phyloP scores from a whole-genome alignment of 1,140 invertebrate species.

The Diorhabda carinulata region DNA sequence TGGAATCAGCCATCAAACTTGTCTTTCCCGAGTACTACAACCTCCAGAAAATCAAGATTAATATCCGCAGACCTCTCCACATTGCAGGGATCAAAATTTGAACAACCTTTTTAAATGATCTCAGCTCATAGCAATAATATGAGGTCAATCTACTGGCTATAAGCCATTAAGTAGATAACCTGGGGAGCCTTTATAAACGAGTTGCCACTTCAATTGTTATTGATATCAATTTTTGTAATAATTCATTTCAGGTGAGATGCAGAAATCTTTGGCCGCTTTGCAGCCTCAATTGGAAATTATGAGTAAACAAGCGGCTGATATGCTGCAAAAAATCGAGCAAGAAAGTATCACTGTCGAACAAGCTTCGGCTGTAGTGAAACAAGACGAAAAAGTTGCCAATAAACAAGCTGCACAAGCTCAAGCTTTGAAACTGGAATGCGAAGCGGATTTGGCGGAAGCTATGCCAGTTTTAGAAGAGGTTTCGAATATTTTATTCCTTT shows the following conservation, averaged over 20 bases:
- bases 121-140: no score
- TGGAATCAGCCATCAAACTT: no score
- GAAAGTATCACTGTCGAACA: conserved; percentile 84
- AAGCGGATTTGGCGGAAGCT: conserved; percentile 84
- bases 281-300: conserved; percentile 76
- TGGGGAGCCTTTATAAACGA: not conserved
- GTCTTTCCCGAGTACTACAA: no score
- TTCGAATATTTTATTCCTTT: not conserved
- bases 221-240: not conserved
- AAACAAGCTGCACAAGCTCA: conserved; percentile 81
- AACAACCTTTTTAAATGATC: no score
- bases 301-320: conserved; percentile 75
- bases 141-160: no score
- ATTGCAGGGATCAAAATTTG: no score
- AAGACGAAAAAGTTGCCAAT: conserved; percentile 88
- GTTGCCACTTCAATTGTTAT: not conserved
- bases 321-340: conserved; percentile 81
- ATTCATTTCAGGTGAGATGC: conserved; percentile 61
- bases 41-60: no score
- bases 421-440: conserved; percentile 83
- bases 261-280: conserved; percentile 79
- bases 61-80: no score
- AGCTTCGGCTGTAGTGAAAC: conserved; percentile 76
- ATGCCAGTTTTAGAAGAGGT: conserved; percentile 80
- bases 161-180: not conserved